phyloP scores from a whole-genome alignment of 2,888 invertebrate species.

The Pterobdella sp. region DNA sequence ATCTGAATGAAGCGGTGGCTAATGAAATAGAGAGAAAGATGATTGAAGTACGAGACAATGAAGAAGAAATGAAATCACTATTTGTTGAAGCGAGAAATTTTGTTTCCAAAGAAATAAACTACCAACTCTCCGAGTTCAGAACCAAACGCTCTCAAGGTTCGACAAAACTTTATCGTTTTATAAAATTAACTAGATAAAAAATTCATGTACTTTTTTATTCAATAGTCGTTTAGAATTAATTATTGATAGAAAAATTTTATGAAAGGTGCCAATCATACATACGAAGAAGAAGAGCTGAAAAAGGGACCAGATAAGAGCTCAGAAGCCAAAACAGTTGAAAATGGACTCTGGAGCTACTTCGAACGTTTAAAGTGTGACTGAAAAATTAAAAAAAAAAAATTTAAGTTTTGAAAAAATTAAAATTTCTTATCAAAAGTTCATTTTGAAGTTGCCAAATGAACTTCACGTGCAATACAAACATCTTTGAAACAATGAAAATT shows the following conservation, averaged over 20 bases:
- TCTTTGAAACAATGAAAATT: no score
- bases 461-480: no score
- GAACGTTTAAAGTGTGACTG: constrained; percentile 52
- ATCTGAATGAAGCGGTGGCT: constrained; percentile 68
- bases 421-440: no score
- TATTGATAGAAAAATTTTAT: neutral
- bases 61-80: constrained; percentile 71
- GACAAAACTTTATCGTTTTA: constrained; percentile 13
- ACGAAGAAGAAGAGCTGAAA: constrained; percentile 64
- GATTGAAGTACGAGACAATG: constrained; percentile 75
- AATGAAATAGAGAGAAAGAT: constrained; percentile 63
- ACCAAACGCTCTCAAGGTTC: constrained; percentile 69
- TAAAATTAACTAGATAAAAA: neutral
- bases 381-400: neutral
- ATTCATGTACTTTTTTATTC: neutral
- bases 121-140: constrained; percentile 74
- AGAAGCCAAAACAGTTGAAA: constrained; percentile 68
- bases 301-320: constrained; percentile 63
- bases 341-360: constrained; percentile 64
- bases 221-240: neutral
- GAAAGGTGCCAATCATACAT: constrained; percentile 73
- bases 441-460: no score
- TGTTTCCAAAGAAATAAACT: constrained; percentile 72
- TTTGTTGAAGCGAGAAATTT: constrained; percentile 79
- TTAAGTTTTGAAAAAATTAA: neutral